Evolutionary conservation across 2,888 invertebrate species (phyloP).

Genomic region (Urechis unicinctus): DNA sequence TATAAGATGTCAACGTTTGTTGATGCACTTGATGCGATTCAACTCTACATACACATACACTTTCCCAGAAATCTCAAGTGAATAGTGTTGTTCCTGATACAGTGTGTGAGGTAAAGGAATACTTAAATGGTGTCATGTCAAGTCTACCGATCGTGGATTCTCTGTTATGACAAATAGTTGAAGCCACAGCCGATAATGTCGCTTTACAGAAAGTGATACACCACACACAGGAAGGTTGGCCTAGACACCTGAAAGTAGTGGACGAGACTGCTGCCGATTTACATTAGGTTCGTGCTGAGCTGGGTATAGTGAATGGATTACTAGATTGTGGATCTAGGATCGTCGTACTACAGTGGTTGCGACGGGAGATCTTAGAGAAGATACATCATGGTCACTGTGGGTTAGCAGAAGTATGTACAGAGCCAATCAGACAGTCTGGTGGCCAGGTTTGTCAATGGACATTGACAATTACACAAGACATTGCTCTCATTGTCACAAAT

Average conservation of each 20-base stretch:
- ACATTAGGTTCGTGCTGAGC: neutral
- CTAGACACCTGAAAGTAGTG: neutral
- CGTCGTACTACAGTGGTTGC: constrained; percentile 3
- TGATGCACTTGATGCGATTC: constrained; percentile 7
- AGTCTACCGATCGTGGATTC: too few relatives aligned
- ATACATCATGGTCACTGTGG: constrained; percentile 20
- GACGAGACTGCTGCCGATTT: neutral
- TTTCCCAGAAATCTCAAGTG: too few relatives aligned
- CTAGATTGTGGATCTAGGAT: neutral
- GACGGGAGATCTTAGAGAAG: too few relatives aligned
- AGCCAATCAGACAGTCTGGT: constrained; percentile 16
- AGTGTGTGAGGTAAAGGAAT: too few relatives aligned
- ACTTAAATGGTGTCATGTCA: too few relatives aligned
- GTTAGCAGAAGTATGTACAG: constrained; percentile 1
- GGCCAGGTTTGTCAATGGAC: constrained; percentile 15
- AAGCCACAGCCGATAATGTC: neutral
- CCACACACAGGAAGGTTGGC: constrained; percentile 3
- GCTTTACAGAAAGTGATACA: neutral
- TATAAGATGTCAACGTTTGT: constrained; percentile 2
- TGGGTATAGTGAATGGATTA: constrained; percentile 1
- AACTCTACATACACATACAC: too few relatives aligned
- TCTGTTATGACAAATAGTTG: too few relatives aligned
- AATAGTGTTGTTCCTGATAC: too few relatives aligned
- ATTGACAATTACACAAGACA: constrained; percentile 6
- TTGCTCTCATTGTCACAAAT: constrained; percentile 15